Conservation (phyloP, 2,113 vertebrate species). For the Halcyon senegalensis region DNA sequence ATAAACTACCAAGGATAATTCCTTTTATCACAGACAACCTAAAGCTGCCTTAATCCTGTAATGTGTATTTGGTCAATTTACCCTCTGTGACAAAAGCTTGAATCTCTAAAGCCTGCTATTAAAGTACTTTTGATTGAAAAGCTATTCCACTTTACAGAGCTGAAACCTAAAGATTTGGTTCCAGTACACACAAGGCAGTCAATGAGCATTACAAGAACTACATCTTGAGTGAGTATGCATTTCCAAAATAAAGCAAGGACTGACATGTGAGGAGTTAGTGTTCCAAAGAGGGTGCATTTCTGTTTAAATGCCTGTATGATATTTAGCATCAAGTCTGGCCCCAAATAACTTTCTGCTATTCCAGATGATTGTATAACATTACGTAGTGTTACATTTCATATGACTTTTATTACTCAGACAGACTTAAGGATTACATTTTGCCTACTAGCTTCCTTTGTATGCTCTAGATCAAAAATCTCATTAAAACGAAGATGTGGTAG, state of each 20-base stretch:
- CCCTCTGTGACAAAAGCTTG: conserved; percentile 36
- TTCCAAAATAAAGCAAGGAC: conserved; percentile 35
- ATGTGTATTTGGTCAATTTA: conserved; percentile 23
- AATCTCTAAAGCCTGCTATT: conserved; percentile 15
- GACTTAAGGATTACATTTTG: conserved; percentile 2
- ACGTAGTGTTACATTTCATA: conserved; percentile 21
- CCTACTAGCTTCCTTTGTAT: conserved; percentile 9
- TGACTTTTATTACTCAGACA: conserved; percentile 45
- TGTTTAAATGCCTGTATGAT: conserved; percentile 34
- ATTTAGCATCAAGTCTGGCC: conserved; percentile 43
- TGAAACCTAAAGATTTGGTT: conserved; percentile 13
- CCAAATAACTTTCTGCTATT: conserved; percentile 37
- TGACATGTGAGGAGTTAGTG: neutral
- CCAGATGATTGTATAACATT: conserved; percentile 27
- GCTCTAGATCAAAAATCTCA: conserved; percentile 19
- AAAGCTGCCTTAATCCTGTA: conserved; percentile 38
- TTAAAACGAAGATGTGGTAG: neutral
- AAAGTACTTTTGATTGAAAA: conserved; percentile 12
- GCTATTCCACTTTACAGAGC: neutral
- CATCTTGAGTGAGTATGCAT: neutral
- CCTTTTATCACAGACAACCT: conserved; percentile 30
- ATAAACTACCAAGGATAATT: conserved; percentile 12
- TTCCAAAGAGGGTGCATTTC: conserved; percentile 46
- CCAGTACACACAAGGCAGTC: conserved; percentile 12
- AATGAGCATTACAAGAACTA: neutral